Percentiles rank a stretch among this genome's conserved stretches.
Evolutionary conservation across 37 sponge, comb jelly and placozoan genomes (phyloP).

Genomic region (Agelas oroides): DNA sequence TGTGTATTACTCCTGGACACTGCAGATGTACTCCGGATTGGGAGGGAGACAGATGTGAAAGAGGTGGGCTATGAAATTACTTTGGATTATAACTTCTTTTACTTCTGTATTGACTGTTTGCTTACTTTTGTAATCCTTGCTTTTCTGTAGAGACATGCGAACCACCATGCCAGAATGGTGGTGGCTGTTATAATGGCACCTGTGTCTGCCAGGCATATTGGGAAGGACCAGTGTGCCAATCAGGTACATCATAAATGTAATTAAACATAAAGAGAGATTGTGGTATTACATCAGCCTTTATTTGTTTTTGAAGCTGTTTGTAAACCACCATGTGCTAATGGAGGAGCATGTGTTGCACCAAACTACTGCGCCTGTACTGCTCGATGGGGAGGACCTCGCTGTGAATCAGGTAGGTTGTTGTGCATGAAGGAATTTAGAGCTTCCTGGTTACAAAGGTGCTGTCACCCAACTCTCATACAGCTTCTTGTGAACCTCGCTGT

Average conservation of each 20-base stretch:
- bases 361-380: slow-evolving; percentile 4
- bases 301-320: not conserved
- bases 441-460: not conserved
- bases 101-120: no score
- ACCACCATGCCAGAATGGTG: slow-evolving; percentile 4
- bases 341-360: slow-evolving; percentile 2
- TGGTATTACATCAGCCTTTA: no score
- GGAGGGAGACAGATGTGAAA: not conserved
- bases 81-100: not conserved
- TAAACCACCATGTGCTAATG: not conserved
- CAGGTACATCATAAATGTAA: not conserved
- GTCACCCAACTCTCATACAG: no score
- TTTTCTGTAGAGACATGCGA: not conserved
- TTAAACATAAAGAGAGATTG: no score
- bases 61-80: not conserved
- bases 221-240: not conserved
- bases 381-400: not conserved
- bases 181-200: not conserved
- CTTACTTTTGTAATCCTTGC: no score
- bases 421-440: not conserved
- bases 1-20: not conserved
- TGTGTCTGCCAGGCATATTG: not conserved
- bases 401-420: slow-evolving; percentile 8
- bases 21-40: not conserved
- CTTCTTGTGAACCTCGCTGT: not conserved